A percentile compares a stretch with the other conserved stretches of the same genome.
Evolutionary conservation across 2,797 vertebrate genomes (phyloP).

Genomic region (Gallinago solitaria): DNA sequence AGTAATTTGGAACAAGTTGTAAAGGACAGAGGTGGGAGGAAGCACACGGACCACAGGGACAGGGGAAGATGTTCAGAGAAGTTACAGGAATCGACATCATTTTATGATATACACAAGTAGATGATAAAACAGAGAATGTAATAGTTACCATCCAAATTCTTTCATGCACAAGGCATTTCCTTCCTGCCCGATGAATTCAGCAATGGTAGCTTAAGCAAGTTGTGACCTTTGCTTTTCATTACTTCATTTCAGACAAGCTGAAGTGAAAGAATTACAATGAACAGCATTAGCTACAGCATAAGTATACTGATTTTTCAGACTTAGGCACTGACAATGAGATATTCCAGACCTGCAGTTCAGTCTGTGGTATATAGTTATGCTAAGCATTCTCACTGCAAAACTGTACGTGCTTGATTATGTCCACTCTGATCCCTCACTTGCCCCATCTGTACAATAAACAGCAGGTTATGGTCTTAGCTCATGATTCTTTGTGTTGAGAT

Average conservation of each 20-base stretch:
- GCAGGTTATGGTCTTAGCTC: background rate
- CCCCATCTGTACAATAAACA: background rate
- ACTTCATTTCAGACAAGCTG: background rate
- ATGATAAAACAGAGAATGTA: background rate
- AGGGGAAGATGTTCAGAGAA: background rate
- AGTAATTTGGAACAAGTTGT: background rate
- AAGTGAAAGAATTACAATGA: background rate
- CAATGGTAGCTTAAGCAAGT: background rate
- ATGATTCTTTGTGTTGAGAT: background rate
- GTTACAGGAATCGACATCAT: background rate
- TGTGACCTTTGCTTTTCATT: slow-evolving; percentile 3
- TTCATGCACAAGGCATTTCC: slow-evolving; percentile 13
- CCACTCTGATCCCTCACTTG: background rate
- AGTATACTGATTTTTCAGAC: background rate
- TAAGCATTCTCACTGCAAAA: background rate
- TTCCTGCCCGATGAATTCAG: background rate
- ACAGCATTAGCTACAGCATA: background rate
- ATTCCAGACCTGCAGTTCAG: background rate
- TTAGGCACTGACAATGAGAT: background rate
- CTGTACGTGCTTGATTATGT: background rate
- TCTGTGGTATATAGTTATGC: background rate
- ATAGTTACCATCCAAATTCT: background rate
- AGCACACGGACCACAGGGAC: background rate
- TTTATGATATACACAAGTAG: background rate
- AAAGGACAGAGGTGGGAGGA: accelerated